Conservation (phyloP, 2,113 vertebrate species). For the Triplophysa rosa region DNA sequence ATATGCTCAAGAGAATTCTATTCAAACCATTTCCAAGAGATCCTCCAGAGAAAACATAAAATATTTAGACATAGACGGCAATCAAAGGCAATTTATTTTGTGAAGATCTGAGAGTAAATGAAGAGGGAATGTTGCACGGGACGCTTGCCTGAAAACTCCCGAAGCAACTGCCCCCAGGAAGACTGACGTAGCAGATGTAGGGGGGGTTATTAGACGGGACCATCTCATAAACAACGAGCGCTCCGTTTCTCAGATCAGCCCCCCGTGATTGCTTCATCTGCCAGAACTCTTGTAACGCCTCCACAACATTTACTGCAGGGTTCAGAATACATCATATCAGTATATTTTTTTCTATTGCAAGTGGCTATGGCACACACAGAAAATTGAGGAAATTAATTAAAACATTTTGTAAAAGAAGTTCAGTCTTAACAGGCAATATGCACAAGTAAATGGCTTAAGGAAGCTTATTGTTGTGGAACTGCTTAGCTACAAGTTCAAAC, state of each 20-base stretch:
- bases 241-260: constrained; percentile 93
- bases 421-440: not conserved
- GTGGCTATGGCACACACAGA: too few relatives aligned
- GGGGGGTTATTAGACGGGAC: constrained; percentile 92
- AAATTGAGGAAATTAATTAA: too few relatives aligned
- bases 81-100: constrained; percentile 1
- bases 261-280: constrained; percentile 97
- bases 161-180: constrained; percentile 96
- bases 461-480: constrained; percentile 25
- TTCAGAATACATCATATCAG: not conserved
- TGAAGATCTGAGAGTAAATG: not conserved
- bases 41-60: constrained; percentile 25
- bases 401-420: too few relatives aligned
- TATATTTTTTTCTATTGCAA: not conserved
- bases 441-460: not conserved
- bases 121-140: not conserved
- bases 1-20: not conserved
- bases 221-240: constrained; percentile 98
- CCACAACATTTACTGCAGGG: constrained; percentile 91
- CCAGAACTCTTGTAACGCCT: constrained; percentile 98
- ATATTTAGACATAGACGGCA: constrained; percentile 9
- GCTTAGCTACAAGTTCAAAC: constrained; percentile 16
- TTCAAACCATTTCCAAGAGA: not conserved
- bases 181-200: constrained; percentile 94
- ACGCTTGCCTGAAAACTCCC: constrained; percentile 94